A percentile compares a stretch with the other conserved stretches of the same genome.
These are phyloP conservation scores for Pteronotus mesoamericanus DNA, from an alignment of 2,797 vertebrate species.

Conservation along the genomic window DNA sequence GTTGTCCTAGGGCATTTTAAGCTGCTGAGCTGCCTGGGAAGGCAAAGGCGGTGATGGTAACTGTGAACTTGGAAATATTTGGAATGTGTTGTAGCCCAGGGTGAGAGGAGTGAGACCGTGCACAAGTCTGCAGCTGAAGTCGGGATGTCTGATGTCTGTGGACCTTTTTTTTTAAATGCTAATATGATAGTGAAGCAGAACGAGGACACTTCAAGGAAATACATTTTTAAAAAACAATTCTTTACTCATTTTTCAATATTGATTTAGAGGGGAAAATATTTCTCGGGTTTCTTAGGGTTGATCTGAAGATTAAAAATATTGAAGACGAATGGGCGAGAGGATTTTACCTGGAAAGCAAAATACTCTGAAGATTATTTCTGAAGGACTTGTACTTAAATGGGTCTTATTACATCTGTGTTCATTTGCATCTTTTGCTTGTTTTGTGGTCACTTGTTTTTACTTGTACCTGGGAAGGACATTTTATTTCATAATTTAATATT, in stretches of 20 bases:
- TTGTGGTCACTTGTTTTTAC: slow-evolving; percentile 21
- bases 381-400: slow-evolving; percentile 9
- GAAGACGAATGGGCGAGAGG: not conserved
- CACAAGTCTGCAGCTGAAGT: not conserved
- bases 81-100: not conserved
- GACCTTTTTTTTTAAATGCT: not conserved
- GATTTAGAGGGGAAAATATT: not conserved
- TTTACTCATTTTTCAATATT: not conserved
- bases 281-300: not conserved
- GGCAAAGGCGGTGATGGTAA: not conserved
- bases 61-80: not conserved
- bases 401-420: not conserved
- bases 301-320: not conserved
- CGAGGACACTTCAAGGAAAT: not conserved
- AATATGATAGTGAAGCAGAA: not conserved
- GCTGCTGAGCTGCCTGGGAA: not conserved
- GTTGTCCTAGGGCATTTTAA: not conserved
- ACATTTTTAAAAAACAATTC: not conserved
- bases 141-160: not conserved
- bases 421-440: slow-evolving; percentile 14
- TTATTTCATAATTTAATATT: slow-evolving; percentile 15
- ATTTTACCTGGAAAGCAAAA: slow-evolving; percentile 35
- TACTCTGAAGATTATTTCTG: not conserved
- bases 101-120: not conserved
- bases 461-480: not conserved